A percentile compares a stretch with the other conserved stretches of the same genome.
Evolutionary conservation across 2,888 invertebrate genomes (phyloP).

Genomic region (Gisinianus flammeolus): DNA sequence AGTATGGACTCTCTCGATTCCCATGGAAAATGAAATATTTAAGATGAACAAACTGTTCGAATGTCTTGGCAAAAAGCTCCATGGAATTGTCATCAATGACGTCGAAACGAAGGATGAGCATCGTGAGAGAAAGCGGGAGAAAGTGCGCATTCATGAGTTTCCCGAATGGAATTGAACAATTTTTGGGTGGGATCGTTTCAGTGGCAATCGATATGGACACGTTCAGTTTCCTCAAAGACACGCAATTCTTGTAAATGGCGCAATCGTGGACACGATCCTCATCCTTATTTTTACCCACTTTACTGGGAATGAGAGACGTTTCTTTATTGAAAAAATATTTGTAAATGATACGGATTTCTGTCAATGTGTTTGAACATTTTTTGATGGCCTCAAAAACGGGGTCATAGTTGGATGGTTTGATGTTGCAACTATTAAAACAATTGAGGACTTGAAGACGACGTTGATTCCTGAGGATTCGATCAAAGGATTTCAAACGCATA

Average conservation of each 20-base stretch:
- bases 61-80: background rate
- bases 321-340: background rate
- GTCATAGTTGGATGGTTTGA: background rate
- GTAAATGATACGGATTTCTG: background rate
- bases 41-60: background rate
- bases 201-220: background rate
- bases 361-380: constrained; percentile 8
- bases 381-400: background rate
- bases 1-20: background rate
- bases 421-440: background rate
- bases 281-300: background rate
- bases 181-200: background rate
- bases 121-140: background rate
- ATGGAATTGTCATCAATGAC: background rate
- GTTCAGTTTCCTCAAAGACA: background rate
- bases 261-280: background rate
- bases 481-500: background rate
- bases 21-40: background rate
- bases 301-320: background rate
- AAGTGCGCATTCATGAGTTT: background rate
- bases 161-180: background rate
- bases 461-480: constrained; percentile 16
- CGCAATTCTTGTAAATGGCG: background rate
- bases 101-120: background rate
- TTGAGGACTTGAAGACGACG: background rate